A percentile compares a stretch with the other conserved stretches of the same genome.
These are phyloP conservation scores for Drosophila azteca DNA, from an alignment of 1,140 invertebrate genomes.

Conservation along the genomic window DNA sequence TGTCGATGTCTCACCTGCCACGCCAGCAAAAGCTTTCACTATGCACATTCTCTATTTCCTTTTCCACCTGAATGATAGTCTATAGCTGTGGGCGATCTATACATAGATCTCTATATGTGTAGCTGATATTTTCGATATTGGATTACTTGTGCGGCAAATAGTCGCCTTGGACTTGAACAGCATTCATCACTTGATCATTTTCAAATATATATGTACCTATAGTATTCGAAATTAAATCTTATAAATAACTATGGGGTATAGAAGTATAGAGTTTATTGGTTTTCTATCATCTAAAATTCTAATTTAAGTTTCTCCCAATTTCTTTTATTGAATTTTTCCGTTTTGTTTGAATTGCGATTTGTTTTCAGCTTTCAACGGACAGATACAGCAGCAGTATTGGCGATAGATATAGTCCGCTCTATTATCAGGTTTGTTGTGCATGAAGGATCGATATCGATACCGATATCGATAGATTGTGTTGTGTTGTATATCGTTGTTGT, in stretches of 20 bases:
- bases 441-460: not conserved
- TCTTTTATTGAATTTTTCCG: slow-evolving; percentile 2
- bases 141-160: slow-evolving; percentile 22
- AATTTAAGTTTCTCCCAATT: slow-evolving; percentile 1
- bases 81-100: slow-evolving; percentile 9
- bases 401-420: slow-evolving; percentile 80
- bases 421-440: slow-evolving; percentile 77
- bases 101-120: slow-evolving; percentile 3
- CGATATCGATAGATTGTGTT: not conserved
- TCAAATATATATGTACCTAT: no score
- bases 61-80: slow-evolving; percentile 49
- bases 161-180: no score
- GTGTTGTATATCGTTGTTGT: slow-evolving; percentile 3
- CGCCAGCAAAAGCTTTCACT: slow-evolving; percentile 36
- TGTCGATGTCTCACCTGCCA: slow-evolving; percentile 16
- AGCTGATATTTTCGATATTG: slow-evolving; percentile 46
- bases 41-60: slow-evolving; percentile 29
- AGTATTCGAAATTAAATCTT: no score
- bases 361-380: slow-evolving; percentile 71
- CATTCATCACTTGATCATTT: no score
- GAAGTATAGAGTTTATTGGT: no score
- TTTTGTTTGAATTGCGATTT: slow-evolving; percentile 1
- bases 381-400: slow-evolving; percentile 79
- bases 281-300: not conserved
- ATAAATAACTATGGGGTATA: no score